Percentiles rank a stretch among this genome's conserved stretches.
Conservation (phyloP, 2,797 vertebrate species). For the Hipposideros larvatus region DNA sequence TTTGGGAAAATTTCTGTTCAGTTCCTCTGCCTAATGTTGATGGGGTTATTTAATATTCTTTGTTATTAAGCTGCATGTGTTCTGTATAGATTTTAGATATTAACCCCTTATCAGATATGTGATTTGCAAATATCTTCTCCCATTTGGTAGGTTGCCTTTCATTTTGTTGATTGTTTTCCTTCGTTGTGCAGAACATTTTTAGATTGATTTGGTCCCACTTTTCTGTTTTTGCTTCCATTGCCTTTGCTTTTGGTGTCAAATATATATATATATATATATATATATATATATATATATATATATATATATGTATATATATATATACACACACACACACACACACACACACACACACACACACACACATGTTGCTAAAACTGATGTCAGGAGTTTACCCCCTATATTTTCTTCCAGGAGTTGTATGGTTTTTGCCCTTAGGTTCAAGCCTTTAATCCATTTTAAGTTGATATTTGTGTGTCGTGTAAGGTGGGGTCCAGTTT, state of each 20-base stretch:
- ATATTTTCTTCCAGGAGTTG: not conserved
- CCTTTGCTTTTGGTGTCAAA: not conserved
- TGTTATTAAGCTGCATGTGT: not conserved
- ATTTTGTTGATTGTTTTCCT: not conserved
- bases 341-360: no score
- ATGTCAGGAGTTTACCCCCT: not conserved
- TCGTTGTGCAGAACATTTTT: not conserved
- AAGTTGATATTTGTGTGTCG: not conserved
- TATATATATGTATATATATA: no score
- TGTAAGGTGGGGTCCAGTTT: not conserved
- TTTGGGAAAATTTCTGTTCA: not conserved
- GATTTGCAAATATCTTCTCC: not conserved
- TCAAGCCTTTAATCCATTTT: not conserved
- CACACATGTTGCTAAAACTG: not conserved
- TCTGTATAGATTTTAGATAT: not conserved
- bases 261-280: no score
- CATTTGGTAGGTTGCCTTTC: not conserved
- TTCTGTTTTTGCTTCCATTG: not conserved
- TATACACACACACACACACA: no score
- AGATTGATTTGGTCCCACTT: not conserved
- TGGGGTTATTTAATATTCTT: not conserved
- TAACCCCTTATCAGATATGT: not conserved
- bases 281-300: no score
- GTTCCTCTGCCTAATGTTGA: not conserved
- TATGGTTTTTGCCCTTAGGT: not conserved